Conservation (phyloP, 2,797 vertebrate genomes). For the Sorex maritimensis region DNA sequence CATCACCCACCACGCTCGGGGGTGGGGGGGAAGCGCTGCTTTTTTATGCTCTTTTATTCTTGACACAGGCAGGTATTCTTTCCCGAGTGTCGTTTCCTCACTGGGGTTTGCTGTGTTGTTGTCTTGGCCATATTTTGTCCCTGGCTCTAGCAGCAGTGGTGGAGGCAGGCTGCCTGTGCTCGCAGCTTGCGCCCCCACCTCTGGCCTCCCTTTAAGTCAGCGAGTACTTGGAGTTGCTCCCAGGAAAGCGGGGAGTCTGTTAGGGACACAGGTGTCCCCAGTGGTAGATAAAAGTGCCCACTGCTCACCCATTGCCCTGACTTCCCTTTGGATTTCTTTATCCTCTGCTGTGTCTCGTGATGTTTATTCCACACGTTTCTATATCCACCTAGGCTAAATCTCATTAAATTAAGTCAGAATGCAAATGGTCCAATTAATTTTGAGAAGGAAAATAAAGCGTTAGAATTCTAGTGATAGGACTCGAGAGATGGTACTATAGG, state of each 20-base stretch:
- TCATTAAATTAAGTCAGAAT: slow-evolving; percentile 42
- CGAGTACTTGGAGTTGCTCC: neutral
- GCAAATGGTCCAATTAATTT: slow-evolving; percentile 53
- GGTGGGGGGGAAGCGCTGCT: neutral
- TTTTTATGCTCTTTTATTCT: slow-evolving; percentile 3
- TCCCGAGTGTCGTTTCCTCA: neutral
- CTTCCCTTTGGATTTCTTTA: slow-evolving; percentile 56
- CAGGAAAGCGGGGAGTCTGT: neutral
- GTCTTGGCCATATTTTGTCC: slow-evolving; percentile 9
- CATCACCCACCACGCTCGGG: neutral
- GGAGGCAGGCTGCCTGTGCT: neutral
- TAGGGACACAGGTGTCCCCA: slow-evolving; percentile 11
- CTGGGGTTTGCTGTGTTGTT: slow-evolving; percentile 39
- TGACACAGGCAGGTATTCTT: neutral
- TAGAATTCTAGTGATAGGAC: neutral
- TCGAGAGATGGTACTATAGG: no score
- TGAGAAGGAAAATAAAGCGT: slow-evolving; percentile 45
- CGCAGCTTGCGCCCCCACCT: neutral
- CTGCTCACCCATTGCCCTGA: neutral
- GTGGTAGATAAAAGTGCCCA: neutral
- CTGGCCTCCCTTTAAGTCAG: slow-evolving; percentile 15
- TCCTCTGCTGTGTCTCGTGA: slow-evolving; percentile 1
- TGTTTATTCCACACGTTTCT: neutral
- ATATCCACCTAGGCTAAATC: slow-evolving; percentile 41
- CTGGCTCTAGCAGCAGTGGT: slow-evolving; percentile 1